Evolutionary conservation across 2,113 vertebrate genomes (phyloP).

Genomic region (Thermophis baileyi): DNA sequence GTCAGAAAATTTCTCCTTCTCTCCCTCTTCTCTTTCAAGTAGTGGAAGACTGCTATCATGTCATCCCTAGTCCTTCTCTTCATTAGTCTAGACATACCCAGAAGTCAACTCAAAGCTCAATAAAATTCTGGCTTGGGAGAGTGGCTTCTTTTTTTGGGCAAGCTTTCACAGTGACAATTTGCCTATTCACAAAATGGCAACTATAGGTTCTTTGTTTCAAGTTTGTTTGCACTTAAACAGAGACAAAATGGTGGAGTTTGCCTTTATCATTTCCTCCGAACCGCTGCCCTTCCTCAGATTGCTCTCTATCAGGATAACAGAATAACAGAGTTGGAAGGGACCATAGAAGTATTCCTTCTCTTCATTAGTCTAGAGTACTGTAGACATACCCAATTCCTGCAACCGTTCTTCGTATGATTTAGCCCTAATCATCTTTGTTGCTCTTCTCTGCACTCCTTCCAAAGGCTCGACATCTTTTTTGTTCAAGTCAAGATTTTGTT

Average conservation of each 20-base stretch:
- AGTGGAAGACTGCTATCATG: too few relatives aligned
- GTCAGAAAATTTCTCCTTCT: too few relatives aligned
- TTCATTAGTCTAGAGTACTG: neutral
- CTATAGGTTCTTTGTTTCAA: neutral
- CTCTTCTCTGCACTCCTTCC: neutral
- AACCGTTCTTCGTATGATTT: neutral
- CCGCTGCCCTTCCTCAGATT: neutral
- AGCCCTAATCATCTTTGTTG: neutral
- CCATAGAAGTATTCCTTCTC: neutral
- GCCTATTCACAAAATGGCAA: neutral
- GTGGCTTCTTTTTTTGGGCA: neutral
- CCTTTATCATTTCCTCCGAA: neutral
- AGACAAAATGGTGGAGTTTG: neutral
- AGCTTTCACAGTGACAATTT: neutral
- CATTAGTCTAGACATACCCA: neutral
- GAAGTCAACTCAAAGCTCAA: neutral
- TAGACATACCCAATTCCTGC: neutral
- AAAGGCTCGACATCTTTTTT: neutral
- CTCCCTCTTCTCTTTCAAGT: too few relatives aligned
- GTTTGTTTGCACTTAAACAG: neutral
- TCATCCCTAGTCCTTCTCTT: too few relatives aligned
- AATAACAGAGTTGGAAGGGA: neutral
- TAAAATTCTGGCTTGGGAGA: constrained; percentile 26
- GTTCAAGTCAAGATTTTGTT: neutral
- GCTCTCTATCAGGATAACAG: neutral